phyloP scores from a whole-genome alignment of 2,797 vertebrate genomes.

The Enteromius radiatus region DNA sequence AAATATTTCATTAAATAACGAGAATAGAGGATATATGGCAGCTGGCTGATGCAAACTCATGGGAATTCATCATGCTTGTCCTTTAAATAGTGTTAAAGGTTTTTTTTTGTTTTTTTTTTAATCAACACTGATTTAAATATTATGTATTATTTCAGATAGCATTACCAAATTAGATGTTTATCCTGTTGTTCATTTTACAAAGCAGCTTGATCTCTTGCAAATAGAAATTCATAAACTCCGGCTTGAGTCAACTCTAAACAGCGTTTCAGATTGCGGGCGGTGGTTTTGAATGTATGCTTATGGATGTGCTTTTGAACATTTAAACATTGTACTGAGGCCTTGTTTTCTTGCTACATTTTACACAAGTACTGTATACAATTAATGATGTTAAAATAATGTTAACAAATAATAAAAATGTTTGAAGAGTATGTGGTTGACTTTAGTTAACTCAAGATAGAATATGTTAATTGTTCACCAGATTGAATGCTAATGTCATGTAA shows the following conservation, averaged over 20 bases:
- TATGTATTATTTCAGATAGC: neutral
- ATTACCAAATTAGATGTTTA: neutral
- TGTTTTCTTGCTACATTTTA: slow-evolving; percentile 33
- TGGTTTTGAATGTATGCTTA: slow-evolving; percentile 2
- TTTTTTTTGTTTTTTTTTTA: neutral
- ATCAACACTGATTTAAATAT: too few species aligned
- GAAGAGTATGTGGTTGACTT: neutral
- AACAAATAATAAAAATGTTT: slow-evolving; percentile 35
- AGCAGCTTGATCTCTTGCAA: neutral
- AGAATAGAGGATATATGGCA: slow-evolving; percentile 10
- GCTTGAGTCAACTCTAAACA: neutral
- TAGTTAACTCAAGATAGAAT: neutral
- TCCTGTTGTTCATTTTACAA: neutral
- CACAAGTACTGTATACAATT: slow-evolving; percentile 42
- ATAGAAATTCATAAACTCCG: neutral
- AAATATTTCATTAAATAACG: neutral
- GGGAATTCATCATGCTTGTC: neutral
- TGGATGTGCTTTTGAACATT: slow-evolving; percentile 12
- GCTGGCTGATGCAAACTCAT: slow-evolving; percentile 4
- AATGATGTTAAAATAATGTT: slow-evolving; percentile 10
- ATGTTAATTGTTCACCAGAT: neutral
- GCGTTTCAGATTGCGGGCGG: slow-evolving; percentile 9
- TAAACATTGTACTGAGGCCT: slow-evolving; percentile 13
- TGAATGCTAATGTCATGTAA: neutral
- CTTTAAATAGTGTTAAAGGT: neutral